Evolutionary conservation across 2,797 vertebrate genomes (phyloP), one percentile per base, ranked within the genome.

Genomic region (Sebastes melanostomus): DNA sequence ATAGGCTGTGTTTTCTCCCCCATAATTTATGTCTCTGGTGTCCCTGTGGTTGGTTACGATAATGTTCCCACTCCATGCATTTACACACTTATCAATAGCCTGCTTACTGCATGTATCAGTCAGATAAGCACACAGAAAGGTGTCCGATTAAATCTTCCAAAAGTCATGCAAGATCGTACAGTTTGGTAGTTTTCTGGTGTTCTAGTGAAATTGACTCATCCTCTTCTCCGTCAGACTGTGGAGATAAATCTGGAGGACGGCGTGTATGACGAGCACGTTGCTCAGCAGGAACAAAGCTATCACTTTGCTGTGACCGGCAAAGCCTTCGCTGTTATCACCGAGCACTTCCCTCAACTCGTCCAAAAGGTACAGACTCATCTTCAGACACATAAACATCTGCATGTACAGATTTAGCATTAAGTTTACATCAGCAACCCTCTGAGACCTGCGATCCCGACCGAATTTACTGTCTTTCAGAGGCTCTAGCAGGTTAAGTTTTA

Each of bases 221-320:
- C 8, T 58, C 29, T 78, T 14, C 14, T 24, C 58, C 94, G 93
- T 82, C 86, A 99, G 98, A 94, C 93, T 63, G 96, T 97, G 91
- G 95, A 96, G 59, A 92, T 98, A 75, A 94, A 95, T 76, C 72
- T 97, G 87, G 96, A 94, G 75, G 95, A 96, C 3, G 93, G 89
- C 30, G 91, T 89, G 55, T 82, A 82, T 55, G 95, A 95, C 38
- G 94, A 95, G 73, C 90, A 93, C 69, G 92, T 84, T 14, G 27
- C 22, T 38, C 63, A 50, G 63, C 79, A 90, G 81, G 94, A 96
- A 62, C 94, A 94, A 50, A 72, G 20, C 65, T 98, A 97, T 82
- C 98, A 99, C 94, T 99, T 99, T 72, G 98, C 98, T 30, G 95
- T 99, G 96, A 97, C 95, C 38, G 98, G 98, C 61, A 97, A 93